A percentile compares a stretch with the other conserved stretches of the same genome.
phyloP scores from a whole-genome alignment of 2,797 vertebrate genomes.

The Phyllotis vaccarum region DNA sequence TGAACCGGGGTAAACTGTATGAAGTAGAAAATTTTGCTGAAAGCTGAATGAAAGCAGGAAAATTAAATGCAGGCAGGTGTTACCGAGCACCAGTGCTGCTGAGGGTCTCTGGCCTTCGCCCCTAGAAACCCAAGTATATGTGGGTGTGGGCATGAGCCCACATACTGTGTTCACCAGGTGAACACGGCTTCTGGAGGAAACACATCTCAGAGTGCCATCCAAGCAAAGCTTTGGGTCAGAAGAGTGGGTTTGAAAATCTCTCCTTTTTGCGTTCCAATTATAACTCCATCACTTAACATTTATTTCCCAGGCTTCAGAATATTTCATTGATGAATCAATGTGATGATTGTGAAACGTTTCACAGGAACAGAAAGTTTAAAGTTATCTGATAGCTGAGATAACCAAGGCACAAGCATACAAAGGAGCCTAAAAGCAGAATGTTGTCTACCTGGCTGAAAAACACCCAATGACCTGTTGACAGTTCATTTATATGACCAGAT shows the following conservation, averaged over 20 bases:
- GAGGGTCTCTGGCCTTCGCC: not conserved
- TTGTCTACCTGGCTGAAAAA: not conserved
- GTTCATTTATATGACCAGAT: not conserved
- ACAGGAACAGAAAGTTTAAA: slow-evolving; percentile 21
- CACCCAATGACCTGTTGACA: not conserved
- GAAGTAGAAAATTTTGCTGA: slow-evolving; percentile 11
- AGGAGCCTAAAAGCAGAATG: not conserved
- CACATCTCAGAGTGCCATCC: not conserved
- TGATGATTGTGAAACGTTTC: not conserved
- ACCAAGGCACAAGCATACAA: not conserved
- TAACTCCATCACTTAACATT: not conserved
- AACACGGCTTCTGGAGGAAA: not conserved
- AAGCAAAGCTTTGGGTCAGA: not conserved
- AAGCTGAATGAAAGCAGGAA: slow-evolving; percentile 35
- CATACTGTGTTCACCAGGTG: not conserved
- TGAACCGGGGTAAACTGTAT: slow-evolving; percentile 56
- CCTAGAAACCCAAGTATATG: not conserved
- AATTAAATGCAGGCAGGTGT: not conserved
- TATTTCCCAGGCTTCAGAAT: not conserved
- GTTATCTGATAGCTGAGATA: not conserved
- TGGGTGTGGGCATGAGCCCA: not conserved
- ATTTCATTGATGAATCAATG: not conserved
- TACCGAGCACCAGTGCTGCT: not conserved
- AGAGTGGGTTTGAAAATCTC: not conserved
- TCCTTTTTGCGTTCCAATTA: not conserved